Evolutionary conservation across 2,888 invertebrate genomes (phyloP).

Genomic region (Brachycybe producta): DNA sequence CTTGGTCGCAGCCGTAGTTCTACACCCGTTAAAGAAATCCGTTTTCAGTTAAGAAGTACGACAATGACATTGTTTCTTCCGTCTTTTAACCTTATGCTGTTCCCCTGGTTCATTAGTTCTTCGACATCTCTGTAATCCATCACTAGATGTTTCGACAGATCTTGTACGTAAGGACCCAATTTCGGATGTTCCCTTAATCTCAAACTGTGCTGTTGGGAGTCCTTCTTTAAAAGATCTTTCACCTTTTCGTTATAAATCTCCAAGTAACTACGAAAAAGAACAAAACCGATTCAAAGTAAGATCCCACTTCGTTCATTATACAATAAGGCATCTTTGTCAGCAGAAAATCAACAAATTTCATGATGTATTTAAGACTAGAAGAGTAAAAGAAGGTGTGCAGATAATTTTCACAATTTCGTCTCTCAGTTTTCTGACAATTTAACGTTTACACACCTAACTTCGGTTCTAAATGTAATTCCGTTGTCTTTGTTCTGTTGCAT

Average conservation of each 20-base stretch:
- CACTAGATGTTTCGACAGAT: conserved; percentile 68
- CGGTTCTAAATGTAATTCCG: conserved; percentile 69
- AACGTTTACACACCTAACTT: conserved; percentile 45
- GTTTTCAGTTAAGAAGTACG: neutral
- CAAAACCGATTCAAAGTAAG: too few species aligned
- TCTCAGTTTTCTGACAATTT: too few species aligned
- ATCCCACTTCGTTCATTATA: too few species aligned
- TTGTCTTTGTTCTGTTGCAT: conserved; percentile 69
- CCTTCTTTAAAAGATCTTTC: conserved; percentile 32
- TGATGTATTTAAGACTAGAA: neutral
- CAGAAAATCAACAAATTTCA: neutral
- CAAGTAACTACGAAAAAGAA: conserved; percentile 46
- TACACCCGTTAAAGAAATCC: conserved; percentile 46
- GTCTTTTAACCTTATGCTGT: conserved; percentile 18
- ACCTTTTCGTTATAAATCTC: conserved; percentile 78
- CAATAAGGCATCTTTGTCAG: too few species aligned
- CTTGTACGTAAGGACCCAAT: conserved; percentile 72
- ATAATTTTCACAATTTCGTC: neutral
- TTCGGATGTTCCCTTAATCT: conserved; percentile 67
- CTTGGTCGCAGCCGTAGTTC: conserved; percentile 76
- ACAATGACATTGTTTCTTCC: neutral
- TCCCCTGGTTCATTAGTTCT: conserved; percentile 37
- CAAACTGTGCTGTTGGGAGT: conserved; percentile 44
- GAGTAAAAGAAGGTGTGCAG: neutral
- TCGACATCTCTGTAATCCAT: conserved; percentile 76